Percentiles rank a stretch among this genome's conserved stretches.
Evolutionary conservation across 2,888 invertebrate genomes (phyloP).

Genomic region (Patella ulyssiponensis): DNA sequence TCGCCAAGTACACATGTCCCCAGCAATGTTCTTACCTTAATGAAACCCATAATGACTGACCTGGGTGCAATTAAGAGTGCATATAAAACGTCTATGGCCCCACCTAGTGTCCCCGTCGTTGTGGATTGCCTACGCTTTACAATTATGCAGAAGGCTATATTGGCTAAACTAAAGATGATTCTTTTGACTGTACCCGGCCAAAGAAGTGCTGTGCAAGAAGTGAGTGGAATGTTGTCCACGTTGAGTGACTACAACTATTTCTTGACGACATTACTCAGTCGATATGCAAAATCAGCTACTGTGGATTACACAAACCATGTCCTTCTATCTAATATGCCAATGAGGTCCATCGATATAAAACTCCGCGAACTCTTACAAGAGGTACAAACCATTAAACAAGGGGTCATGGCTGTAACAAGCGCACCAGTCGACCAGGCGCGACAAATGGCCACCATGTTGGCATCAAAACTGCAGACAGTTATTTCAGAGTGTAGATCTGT

Average conservation of each 20-base stretch:
- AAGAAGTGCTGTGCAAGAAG: not conserved
- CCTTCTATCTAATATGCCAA: not conserved
- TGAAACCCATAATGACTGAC: no score
- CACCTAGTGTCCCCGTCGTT: not conserved
- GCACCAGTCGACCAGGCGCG: not conserved
- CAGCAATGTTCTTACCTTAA: no score
- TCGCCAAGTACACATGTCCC: no score
- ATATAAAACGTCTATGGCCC: not conserved
- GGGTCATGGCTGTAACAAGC: not conserved
- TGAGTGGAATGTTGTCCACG: not conserved
- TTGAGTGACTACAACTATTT: not conserved
- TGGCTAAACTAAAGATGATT: not conserved
- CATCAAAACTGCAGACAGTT: not conserved
- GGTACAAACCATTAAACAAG: not conserved
- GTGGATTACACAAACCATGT: not conserved
- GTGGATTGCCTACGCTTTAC: not conserved
- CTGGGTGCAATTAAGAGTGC: no score
- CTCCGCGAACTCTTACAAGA: not conserved
- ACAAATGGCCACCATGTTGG: not conserved
- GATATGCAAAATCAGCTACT: not conserved
- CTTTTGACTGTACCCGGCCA: not conserved
- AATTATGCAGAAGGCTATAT: not conserved
- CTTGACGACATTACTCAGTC: not conserved
- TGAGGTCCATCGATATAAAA: not conserved
- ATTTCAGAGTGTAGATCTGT: not conserved